phyloP scores from a whole-genome alignment of 2,113 vertebrate genomes.

The Rhea americana region DNA sequence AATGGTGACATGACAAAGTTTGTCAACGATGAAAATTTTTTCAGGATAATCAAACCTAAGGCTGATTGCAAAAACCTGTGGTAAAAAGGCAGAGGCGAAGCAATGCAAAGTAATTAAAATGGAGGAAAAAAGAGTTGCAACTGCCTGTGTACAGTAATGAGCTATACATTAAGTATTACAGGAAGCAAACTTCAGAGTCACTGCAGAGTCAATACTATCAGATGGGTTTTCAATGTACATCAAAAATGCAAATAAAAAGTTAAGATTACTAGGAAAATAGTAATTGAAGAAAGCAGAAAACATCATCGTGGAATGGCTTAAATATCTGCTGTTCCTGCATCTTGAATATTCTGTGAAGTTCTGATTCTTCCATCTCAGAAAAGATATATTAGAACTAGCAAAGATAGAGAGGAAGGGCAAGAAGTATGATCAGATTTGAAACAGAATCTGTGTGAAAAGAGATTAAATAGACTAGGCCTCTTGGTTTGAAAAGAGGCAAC shows the following conservation, averaged over 20 bases:
- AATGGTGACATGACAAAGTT: background rate
- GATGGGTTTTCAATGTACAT: background rate
- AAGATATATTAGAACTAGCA: background rate
- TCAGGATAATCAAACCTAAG: background rate
- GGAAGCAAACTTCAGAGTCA: background rate
- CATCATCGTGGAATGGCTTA: background rate
- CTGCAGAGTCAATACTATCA: background rate
- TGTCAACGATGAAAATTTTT: background rate
- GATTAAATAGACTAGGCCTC: background rate
- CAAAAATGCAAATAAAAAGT: background rate
- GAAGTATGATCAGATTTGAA: background rate
- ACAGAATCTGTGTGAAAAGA: background rate
- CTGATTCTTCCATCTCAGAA: background rate
- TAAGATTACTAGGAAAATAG: background rate
- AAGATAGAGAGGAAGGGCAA: background rate
- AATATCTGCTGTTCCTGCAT: background rate
- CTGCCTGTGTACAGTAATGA: background rate
- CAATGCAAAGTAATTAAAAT: background rate
- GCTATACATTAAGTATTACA: background rate
- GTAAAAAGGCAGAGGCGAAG: background rate
- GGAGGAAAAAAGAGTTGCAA: background rate
- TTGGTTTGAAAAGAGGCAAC: background rate
- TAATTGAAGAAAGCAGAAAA: background rate
- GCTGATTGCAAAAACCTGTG: background rate
- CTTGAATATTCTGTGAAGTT: background rate